Conservation (phyloP, 2,888 invertebrate genomes). For the Heliconius ismenius region DNA sequence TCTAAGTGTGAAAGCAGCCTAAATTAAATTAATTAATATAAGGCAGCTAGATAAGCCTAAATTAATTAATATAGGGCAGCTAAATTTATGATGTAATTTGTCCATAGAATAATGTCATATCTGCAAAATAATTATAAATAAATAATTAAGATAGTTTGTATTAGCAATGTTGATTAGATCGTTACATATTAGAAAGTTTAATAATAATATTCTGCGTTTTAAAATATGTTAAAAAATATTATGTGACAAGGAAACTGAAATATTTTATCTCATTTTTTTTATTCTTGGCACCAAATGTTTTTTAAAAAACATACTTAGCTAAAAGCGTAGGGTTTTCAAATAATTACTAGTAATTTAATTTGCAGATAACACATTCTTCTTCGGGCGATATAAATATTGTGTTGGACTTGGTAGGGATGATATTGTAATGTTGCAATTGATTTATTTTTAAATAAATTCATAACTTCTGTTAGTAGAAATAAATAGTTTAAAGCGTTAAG, state of each 20-base stretch:
- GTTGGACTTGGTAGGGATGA: background rate
- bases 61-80: slow-evolving; percentile 4
- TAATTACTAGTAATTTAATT: background rate
- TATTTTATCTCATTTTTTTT: background rate
- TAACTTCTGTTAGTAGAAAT: background rate
- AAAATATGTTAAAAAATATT: background rate
- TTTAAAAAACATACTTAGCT: background rate
- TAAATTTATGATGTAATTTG: background rate
- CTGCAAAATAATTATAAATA: background rate
- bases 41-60: slow-evolving; percentile 1
- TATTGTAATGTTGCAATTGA: slow-evolving; percentile 1
- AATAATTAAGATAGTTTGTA: background rate
- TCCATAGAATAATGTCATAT: slow-evolving; percentile 10
- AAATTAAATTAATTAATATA: background rate
- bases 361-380: slow-evolving; percentile 1
- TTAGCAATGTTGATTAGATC: slow-evolving; percentile 1
- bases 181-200: background rate
- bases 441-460: background rate
- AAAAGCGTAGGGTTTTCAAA: background rate
- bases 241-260: background rate
- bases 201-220: background rate
- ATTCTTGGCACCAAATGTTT: background rate
- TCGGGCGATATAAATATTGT: background rate
- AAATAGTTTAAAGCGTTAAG: background rate
- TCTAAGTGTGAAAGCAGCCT: slow-evolving; percentile 10